Percentiles rank a stretch among this genome's conserved stretches.
These are phyloP conservation scores for Distichodus sexfasciatus DNA, from an alignment of 2,797 vertebrate species.

Conservation along the genomic window DNA sequence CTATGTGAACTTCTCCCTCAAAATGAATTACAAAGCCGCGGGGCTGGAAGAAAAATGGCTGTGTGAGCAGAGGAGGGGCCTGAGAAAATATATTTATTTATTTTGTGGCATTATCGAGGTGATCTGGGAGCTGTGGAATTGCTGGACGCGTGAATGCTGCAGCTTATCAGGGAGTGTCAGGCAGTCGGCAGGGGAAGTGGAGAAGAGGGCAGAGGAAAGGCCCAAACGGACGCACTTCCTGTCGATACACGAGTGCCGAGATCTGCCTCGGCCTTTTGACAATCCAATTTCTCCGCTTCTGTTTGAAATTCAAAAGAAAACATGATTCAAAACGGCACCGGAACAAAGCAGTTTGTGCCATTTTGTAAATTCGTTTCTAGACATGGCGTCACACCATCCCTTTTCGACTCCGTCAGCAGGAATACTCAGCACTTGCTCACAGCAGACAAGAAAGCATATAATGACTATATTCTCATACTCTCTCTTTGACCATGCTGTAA, in stretches of 20 bases:
- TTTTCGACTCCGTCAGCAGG: background rate
- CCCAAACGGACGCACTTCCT: constrained; percentile 52
- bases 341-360: background rate
- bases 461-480: background rate
- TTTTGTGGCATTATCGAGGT: constrained; percentile 38
- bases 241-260: constrained; percentile 47
- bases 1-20: background rate
- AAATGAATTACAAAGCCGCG: constrained; percentile 18
- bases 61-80: background rate
- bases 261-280: constrained; percentile 49
- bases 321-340: background rate
- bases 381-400: background rate
- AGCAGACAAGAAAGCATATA: background rate
- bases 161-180: constrained; percentile 78
- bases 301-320: constrained; percentile 32
- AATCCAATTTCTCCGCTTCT: constrained; percentile 19
- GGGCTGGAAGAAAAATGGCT: background rate
- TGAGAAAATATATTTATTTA: constrained; percentile 45
- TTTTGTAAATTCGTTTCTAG: background rate
- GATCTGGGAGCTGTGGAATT: constrained; percentile 40
- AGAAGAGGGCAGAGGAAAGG: constrained; percentile 72
- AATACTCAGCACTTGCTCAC: background rate
- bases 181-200: constrained; percentile 69
- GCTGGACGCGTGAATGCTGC: constrained; percentile 34
- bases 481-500: background rate